Evolutionary conservation across 2,113 vertebrate species (phyloP).

Genomic region (Gallinago undulata): DNA sequence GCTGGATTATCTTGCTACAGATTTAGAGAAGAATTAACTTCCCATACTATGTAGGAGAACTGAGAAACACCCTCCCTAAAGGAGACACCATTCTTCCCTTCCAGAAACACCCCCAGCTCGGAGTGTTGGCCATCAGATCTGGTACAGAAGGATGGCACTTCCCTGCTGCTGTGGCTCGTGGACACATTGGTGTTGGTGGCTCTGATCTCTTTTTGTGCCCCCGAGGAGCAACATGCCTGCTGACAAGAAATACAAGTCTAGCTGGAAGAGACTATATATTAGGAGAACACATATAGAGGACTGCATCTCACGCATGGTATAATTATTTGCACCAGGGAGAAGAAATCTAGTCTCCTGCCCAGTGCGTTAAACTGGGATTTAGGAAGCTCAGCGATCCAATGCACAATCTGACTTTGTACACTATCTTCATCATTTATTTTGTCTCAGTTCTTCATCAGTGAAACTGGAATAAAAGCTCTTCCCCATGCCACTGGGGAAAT

Average conservation of each 20-base stretch:
- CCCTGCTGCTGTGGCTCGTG: accelerated
- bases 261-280: not conserved
- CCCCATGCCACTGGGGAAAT: not conserved
- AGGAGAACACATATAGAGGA: not conserved
- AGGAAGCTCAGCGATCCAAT: not conserved
- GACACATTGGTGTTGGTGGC: not conserved
- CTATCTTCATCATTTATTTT: not conserved
- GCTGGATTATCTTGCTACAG: not conserved
- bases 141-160: not conserved
- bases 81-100: not conserved
- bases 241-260: not conserved
- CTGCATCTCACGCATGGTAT: not conserved
- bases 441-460: not conserved
- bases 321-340: not conserved
- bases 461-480: conserved; percentile 4
- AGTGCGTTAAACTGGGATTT: not conserved
- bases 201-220: not conserved
- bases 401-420: not conserved
- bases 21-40: not conserved
- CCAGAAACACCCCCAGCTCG: not conserved
- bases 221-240: not conserved
- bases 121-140: not conserved
- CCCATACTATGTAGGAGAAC: not conserved
- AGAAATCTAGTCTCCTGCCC: not conserved
- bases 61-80: not conserved